Base-by-base conservation (phyloP, 2,113 vertebrate species). In the Istiophorus platypterus region DNA sequence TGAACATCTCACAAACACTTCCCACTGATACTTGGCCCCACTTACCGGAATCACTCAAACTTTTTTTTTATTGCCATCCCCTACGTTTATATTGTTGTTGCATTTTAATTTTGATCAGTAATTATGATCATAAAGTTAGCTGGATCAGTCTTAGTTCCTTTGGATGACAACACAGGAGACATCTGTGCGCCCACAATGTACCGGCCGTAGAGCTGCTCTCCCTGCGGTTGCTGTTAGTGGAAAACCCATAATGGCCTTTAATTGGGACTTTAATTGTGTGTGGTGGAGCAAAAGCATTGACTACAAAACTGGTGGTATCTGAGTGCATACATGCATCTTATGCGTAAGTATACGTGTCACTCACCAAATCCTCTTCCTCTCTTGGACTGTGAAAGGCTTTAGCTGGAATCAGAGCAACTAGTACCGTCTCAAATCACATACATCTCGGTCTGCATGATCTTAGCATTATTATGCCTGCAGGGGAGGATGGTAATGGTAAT, bases 261-360 rank as follows among this genome's bases (percentile, higher is more conserved):
- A 94, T 94, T 94, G 92, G 92, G 85, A 93, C 90, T 92, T 92
- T 94, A 94, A 94, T 93, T 94, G 92, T 94, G 91, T 92, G 90
- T 83, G 94, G 92, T 93, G 81, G 61, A 92, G 92, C 73, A 87
- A 92, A 92, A 92, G 90, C 92, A 92, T 91, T 81, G 88, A 92
- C 90, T 92, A 91, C 89, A 92, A 89, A 92, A 92, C 88, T 80
- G 86, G 92, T 88, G 92, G 92, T 91, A 93, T 94, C 92, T 91
- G 91, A 94, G 93, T 94, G 92, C 92, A 90, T 82, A 87, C 88
- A 90, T 91, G 85, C 83, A 29, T 90, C 87, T 89, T 92, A 86
- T 89, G 87, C 91, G 88, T 89, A 90, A 92, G 89, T 92, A 86
- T 91, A 86, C 80, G 90, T 89, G 85, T 87, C 54, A 80, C 80